Conservation (phyloP, 2,113 vertebrate species). For the Theristicus caerulescens region DNA sequence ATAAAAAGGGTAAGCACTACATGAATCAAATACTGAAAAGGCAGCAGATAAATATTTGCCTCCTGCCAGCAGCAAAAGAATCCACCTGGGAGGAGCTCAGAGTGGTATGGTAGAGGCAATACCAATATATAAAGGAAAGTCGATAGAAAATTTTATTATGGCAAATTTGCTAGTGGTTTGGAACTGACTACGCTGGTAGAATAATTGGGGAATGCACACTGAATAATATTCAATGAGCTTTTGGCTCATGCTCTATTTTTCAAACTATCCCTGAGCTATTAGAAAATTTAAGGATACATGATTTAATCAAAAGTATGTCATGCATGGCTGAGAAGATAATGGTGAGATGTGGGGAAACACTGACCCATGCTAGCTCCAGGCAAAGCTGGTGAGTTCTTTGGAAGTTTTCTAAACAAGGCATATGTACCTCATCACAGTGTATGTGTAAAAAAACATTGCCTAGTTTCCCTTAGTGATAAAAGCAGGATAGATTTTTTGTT, state of each 20-base stretch:
- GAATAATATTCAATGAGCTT: neutral
- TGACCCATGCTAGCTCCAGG: neutral
- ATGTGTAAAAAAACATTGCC: neutral
- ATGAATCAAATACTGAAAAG: neutral
- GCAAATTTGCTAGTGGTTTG: constrained; percentile 59
- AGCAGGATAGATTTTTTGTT: neutral
- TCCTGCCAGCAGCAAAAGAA: neutral
- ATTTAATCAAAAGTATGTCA: neutral
- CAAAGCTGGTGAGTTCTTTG: neutral
- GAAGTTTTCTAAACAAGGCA: neutral
- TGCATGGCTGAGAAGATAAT: neutral
- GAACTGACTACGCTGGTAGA: neutral
- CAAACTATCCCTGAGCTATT: neutral
- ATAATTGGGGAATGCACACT: neutral
- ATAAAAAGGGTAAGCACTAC: neutral
- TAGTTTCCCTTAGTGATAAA: neutral
- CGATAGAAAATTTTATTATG: constrained; percentile 21
- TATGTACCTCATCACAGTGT: neutral
- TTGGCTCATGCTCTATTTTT: neutral
- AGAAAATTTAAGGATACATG: neutral
- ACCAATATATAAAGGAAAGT: neutral
- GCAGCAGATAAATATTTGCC: neutral
- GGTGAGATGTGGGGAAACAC: neutral
- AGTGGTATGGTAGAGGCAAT: neutral
- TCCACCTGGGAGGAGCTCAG: neutral